These are phyloP conservation scores for Alces alces DNA, from an alignment of 2,113 vertebrate genomes.

Conservation along the genomic window DNA sequence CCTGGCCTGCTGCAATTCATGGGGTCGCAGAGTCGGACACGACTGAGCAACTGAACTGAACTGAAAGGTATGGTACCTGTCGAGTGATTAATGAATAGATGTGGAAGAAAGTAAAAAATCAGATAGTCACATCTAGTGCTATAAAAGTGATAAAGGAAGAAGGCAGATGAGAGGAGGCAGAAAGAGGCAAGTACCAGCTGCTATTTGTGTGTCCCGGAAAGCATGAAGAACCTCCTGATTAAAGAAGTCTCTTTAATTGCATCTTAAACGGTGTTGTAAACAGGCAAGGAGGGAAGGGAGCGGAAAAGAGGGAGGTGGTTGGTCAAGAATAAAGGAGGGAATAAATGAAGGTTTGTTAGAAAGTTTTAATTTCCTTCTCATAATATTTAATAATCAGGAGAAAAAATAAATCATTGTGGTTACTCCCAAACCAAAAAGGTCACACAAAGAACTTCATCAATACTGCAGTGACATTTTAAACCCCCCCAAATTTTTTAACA, in stretches of 20 bases:
- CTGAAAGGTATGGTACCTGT: background rate
- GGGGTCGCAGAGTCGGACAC: no score
- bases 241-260: background rate
- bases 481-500: background rate
- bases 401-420: background rate
- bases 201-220: background rate
- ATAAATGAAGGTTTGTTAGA: background rate
- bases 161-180: background rate
- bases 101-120: background rate
- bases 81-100: background rate
- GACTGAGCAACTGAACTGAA: no score
- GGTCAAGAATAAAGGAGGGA: background rate
- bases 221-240: background rate
- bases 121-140: background rate
- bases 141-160: background rate
- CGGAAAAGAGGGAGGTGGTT: background rate
- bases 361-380: slow-evolving; percentile 5
- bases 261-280: background rate
- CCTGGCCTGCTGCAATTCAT: no score
- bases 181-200: background rate
- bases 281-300: background rate
- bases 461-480: background rate
- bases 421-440: slow-evolving; percentile 40
- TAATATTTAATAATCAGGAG: background rate
- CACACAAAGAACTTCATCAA: background rate